Base-by-base conservation (phyloP, 2,797 vertebrate genomes). In the Salmo trutta region DNA sequence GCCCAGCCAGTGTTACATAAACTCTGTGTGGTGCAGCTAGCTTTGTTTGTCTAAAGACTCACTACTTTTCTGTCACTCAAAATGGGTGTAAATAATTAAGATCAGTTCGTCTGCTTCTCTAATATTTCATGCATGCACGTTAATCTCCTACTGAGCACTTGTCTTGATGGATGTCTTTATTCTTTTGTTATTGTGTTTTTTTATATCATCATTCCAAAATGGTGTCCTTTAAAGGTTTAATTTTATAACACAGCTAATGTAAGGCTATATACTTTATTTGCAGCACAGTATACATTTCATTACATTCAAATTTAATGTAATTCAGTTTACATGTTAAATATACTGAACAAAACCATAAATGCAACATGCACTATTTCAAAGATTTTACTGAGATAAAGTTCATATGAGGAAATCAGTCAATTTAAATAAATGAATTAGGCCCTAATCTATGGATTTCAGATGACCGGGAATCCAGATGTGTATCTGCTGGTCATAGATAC, bases 1-100 rank as follows among this genome's bases (percentile, higher is more conserved):
- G 80, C 91, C 87, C 90, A 83, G 86, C 81, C 90, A 83, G 86
- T 80, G 85, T 93, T 93, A 88, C 89, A 91, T 87, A 91, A 92
- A 92, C 88, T 86, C 81, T 83, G 82, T 47, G 82, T 36, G 73
- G 80, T 75, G 29, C 78, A 73, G 83, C 81, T 52, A 79, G 82
- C 84, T 90, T 90, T 93, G 89, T 93, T 92, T 93, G 83, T 72
- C 85, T 76, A 88, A 85, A 86, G 83, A 89, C 78, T 83, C 80
- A 80, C 82, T 2, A 76, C 80, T 75, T 75, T 79, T 47, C 81
- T 88, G 83, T 89, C 88, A 87, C 74, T 90, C 87, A 88, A 67
- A 85, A 79, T 74, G 70, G 67, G 75, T 87, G 79, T 81, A 89
- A 90, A 90, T 89, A 86, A 88, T 89, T 74, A 74, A 77, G 78